A percentile compares a stretch with the other conserved stretches of the same genome.
phyloP scores from a whole-genome alignment of 1,140 invertebrate species.

The Gryon sp. region DNA sequence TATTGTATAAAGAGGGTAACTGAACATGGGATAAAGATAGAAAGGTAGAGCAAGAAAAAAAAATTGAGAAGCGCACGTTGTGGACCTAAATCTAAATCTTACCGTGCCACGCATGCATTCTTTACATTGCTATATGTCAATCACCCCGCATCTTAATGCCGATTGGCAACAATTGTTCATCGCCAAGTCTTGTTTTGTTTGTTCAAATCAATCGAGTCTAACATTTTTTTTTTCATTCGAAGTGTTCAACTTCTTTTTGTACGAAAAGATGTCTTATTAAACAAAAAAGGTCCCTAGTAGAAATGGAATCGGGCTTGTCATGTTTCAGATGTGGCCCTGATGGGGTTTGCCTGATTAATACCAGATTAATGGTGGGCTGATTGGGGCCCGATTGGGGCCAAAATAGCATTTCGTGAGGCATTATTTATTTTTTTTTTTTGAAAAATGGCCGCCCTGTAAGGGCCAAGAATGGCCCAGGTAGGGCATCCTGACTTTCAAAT shows the following conservation, averaged over 20 bases:
- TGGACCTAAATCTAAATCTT: conserved; percentile 72
- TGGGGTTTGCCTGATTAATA: no score
- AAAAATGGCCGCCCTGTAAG: no score
- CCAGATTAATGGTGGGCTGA: no score
- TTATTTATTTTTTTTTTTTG: no score
- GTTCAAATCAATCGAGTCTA: neutral
- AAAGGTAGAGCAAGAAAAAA: conserved; percentile 48
- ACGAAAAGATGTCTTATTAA: no score
- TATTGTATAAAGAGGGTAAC: conserved; percentile 35
- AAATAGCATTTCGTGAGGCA: no score
- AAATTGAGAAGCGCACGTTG: conserved; percentile 48
- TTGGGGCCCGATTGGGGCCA: no score
- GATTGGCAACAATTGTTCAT: conserved; percentile 49
- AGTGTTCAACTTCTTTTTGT: neutral
- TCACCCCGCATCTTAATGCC: conserved; percentile 60
- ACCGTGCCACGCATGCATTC: conserved; percentile 75
- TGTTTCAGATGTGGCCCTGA: no score
- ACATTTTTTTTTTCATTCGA: neutral
- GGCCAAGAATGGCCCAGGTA: no score
- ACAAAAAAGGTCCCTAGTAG: no score
- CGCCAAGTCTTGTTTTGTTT: conserved; percentile 10
- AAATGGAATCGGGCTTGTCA: no score
- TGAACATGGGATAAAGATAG: conserved; percentile 44
- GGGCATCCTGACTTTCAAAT: no score
- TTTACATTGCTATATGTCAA: conserved; percentile 68